Evolutionary conservation across 2,797 vertebrate genomes (phyloP).

Genomic region (Pachyuromys duprasi): DNA sequence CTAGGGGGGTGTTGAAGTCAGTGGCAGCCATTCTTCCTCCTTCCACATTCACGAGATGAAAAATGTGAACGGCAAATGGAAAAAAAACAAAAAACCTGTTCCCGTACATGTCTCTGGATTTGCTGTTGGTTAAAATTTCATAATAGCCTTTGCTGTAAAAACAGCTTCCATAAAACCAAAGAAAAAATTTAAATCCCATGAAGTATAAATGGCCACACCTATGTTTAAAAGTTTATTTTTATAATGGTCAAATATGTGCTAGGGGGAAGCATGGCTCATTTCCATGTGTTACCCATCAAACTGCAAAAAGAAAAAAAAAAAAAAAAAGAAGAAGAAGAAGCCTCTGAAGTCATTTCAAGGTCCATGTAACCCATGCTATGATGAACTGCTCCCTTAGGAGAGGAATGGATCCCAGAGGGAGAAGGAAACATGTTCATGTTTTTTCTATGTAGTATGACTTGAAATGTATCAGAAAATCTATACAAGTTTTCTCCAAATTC

Average conservation of each 20-base stretch:
- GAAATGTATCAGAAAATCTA: background rate
- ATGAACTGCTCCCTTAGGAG: background rate
- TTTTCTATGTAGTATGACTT: background rate
- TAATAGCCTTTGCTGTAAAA: background rate
- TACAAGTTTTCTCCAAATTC: conserved; percentile 16
- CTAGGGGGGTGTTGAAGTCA: background rate
- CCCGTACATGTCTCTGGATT: background rate
- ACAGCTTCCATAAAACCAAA: background rate
- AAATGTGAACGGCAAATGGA: background rate
- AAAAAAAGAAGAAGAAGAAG: too few relatives aligned
- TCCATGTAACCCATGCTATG: background rate
- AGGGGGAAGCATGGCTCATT: background rate
- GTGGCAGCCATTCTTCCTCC: too few relatives aligned
- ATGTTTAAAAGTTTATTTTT: background rate
- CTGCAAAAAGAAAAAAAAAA: conserved; percentile 38
- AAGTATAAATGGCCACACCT: background rate
- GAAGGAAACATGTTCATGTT: background rate
- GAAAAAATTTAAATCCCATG: background rate
- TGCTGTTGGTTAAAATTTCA: conserved; percentile 11
- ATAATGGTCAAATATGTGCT: background rate
- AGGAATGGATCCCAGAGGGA: background rate
- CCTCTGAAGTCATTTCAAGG: too few relatives aligned
- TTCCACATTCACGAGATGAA: background rate
- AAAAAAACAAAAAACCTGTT: background rate
- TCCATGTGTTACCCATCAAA: background rate